phyloP scores from a whole-genome alignment of 2,888 invertebrate genomes.

The Zhuqinia jingwanae region DNA sequence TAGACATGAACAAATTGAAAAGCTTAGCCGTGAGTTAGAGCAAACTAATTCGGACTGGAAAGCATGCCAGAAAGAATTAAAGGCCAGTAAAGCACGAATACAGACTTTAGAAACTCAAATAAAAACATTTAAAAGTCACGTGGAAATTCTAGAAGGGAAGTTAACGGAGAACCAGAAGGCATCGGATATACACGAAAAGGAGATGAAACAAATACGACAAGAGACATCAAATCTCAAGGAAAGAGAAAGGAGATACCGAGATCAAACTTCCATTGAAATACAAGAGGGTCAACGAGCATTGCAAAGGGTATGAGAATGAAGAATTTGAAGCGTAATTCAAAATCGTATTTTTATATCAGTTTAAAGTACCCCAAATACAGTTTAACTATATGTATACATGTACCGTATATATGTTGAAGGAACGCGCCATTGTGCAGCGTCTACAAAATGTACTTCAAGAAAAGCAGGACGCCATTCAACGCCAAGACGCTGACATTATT shows the following conservation, averaged over 20 bases:
- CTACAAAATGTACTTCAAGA: slow-evolving; percentile 70
- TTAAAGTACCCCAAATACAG: too few relatives aligned
- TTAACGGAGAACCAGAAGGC: slow-evolving; percentile 84
- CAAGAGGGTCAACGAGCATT: slow-evolving; percentile 68
- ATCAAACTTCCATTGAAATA: slow-evolving; percentile 70
- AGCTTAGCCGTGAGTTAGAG: slow-evolving; percentile 84
- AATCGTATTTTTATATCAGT: too few relatives aligned
- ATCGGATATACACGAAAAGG: slow-evolving; percentile 35
- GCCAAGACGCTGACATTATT: slow-evolving; percentile 62
- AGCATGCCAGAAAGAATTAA: slow-evolving; percentile 81
- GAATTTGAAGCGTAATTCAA: too few relatives aligned
- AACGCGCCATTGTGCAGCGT: slow-evolving; percentile 67
- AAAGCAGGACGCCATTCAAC: slow-evolving; percentile 71
- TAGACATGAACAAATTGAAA: slow-evolving; percentile 84
- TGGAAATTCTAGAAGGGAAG: slow-evolving; percentile 85
- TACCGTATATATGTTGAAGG: slow-evolving; percentile 31
- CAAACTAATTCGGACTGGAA: slow-evolving; percentile 83
- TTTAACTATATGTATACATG: too few relatives aligned
- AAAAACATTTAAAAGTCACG: slow-evolving; percentile 84
- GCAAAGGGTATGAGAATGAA: slow-evolving; percentile 64
- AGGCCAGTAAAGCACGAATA: slow-evolving; percentile 84
- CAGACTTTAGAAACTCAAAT: slow-evolving; percentile 87
- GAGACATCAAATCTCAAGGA: slow-evolving; percentile 71
- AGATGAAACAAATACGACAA: slow-evolving; percentile 62
- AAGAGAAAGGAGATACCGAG: slow-evolving; percentile 70